Percentiles rank a stretch among this genome's conserved stretches.
phyloP scores from a whole-genome alignment of 1,140 invertebrate genomes.

The Saccostrea echinata region DNA sequence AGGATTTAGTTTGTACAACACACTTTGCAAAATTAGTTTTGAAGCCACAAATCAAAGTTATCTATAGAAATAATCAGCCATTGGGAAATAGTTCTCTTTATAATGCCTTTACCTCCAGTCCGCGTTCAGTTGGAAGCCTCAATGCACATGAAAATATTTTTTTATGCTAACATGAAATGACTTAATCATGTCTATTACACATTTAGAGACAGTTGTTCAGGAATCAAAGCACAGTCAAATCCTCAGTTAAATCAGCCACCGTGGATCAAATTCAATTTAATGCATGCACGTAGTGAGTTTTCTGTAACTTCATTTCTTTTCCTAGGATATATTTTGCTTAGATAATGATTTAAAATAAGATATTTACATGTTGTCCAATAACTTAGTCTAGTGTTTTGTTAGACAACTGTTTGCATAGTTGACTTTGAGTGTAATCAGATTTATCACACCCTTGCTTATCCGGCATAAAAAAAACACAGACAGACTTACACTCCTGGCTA shows the following conservation, averaged over 20 bases:
- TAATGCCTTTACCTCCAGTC: not conserved
- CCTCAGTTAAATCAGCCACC: too few species aligned
- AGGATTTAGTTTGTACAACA: not conserved
- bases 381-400: too few species aligned
- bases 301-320: too few species aligned
- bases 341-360: too few species aligned
- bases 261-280: too few species aligned
- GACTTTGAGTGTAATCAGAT: not conserved
- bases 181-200: not conserved
- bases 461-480: not conserved
- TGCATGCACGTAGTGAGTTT: too few species aligned
- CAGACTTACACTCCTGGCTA: not conserved
- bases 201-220: not conserved
- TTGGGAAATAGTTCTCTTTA: not conserved
- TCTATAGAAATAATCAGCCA: constrained; percentile 8
- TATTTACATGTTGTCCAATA: too few species aligned
- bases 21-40: not conserved
- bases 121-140: not conserved
- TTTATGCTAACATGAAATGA: not conserved
- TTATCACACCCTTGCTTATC: not conserved
- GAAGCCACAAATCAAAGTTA: constrained; percentile 8
- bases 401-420: too few species aligned
- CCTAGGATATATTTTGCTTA: too few species aligned
- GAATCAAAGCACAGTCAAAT: too few species aligned
- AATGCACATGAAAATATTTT: not conserved